phyloP scores from a whole-genome alignment of 2,113 vertebrate genomes.

The Daboia siamensis region DNA sequence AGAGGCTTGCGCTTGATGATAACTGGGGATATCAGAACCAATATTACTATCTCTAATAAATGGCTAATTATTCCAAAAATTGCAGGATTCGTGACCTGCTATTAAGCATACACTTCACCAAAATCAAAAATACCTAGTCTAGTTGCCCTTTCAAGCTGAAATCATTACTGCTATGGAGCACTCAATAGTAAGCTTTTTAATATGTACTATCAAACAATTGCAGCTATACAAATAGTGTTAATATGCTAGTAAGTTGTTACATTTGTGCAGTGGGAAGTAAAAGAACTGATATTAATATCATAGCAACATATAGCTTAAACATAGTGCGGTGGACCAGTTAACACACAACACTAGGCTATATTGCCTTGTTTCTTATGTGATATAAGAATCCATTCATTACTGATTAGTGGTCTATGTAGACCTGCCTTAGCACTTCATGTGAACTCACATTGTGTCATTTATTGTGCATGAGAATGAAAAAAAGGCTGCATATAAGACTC shows the following conservation, averaged over 20 bases:
- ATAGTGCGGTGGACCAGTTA: not conserved
- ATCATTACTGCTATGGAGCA: not conserved
- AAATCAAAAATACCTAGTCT: not conserved
- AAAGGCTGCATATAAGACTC: rapidly evolving
- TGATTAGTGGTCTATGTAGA: not conserved
- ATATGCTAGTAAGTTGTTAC: not conserved
- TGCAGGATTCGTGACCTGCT: not conserved
- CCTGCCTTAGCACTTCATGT: not conserved
- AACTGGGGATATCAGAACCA: conserved; percentile 67
- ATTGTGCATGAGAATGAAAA: rapidly evolving
- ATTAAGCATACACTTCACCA: not conserved
- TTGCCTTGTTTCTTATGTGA: not conserved
- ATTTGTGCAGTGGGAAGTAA: not conserved
- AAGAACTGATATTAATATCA: not conserved
- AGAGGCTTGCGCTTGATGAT: conserved; percentile 89
- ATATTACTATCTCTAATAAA: not conserved
- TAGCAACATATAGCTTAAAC: not conserved
- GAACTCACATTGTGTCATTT: not conserved
- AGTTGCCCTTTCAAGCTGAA: not conserved
- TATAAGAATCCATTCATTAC: not conserved
- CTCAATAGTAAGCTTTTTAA: not conserved
- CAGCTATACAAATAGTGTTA: not conserved
- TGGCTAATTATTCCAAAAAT: not conserved
- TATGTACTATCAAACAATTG: not conserved
- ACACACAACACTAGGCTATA: not conserved